Conservation (phyloP, 92 coral and sea anemone genomes). For the Zoanthus solanderi region DNA sequence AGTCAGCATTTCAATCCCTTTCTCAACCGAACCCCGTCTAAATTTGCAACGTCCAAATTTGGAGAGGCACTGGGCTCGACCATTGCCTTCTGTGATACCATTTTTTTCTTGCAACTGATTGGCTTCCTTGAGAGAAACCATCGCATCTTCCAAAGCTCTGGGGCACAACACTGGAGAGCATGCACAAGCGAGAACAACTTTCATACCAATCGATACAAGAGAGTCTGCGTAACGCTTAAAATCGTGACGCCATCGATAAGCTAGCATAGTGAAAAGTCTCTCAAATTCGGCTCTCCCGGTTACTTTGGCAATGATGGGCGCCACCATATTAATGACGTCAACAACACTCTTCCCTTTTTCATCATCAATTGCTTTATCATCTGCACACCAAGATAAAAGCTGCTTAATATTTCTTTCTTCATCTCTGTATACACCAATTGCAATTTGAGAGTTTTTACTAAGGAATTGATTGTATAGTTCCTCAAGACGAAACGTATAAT, state of each 20-base stretch:
- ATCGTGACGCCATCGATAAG: constrained; percentile 28
- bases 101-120: constrained; percentile 25
- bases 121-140: constrained; percentile 42
- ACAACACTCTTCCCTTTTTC: constrained; percentile 13
- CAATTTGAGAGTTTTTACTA: constrained; percentile 44
- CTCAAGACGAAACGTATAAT: constrained; percentile 40
- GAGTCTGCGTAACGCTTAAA: constrained; percentile 38
- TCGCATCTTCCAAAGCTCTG: constrained; percentile 49
- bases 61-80: constrained; percentile 73
- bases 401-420: constrained; percentile 58
- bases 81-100: constrained; percentile 49
- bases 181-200: constrained; percentile 42
- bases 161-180: constrained; percentile 48
- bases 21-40: neutral
- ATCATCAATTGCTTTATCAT: constrained; percentile 20
- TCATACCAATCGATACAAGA: constrained; percentile 68
- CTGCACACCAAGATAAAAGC: constrained; percentile 39
- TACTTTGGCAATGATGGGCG: constrained; percentile 55
- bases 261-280: neutral
- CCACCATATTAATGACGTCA: constrained; percentile 55
- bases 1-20: constrained; percentile 31
- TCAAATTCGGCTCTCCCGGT: constrained; percentile 24
- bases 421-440: constrained; percentile 40
- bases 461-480: constrained; percentile 52
- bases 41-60: constrained; percentile 67